Conservation (phyloP, 2,888 invertebrate genomes). For the Miltochrista miniata region DNA sequence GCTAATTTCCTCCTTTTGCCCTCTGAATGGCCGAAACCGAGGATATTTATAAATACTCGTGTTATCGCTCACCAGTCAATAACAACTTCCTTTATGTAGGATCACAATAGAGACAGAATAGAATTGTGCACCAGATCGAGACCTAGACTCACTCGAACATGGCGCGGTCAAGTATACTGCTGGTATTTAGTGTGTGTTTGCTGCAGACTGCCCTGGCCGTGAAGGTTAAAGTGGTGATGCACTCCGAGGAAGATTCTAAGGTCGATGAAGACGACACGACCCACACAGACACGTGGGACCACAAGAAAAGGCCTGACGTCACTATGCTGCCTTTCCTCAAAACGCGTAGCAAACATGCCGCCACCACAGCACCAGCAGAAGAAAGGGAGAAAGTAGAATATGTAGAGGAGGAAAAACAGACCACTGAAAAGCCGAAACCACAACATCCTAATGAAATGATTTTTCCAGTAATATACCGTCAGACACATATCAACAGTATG, state of each 20-base stretch:
- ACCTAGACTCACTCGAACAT: constrained; percentile 39
- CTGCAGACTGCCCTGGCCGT: constrained; percentile 53
- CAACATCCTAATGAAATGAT: constrained; percentile 73
- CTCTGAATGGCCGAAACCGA: constrained; percentile 27
- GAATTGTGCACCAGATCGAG: constrained; percentile 11
- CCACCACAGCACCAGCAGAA: constrained; percentile 4
- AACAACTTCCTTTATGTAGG: constrained; percentile 45
- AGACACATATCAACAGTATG: constrained; percentile 74
- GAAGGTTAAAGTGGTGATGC: constrained; percentile 74
- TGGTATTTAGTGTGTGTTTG: constrained; percentile 39
- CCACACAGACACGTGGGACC: constrained; percentile 51
- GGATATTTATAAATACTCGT: constrained; percentile 61
- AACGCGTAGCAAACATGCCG: constrained; percentile 36
- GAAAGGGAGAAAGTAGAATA: constrained; percentile 51
- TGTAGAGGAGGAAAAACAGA: constrained; percentile 52
- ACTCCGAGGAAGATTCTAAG: constrained; percentile 69
- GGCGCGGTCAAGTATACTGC: constrained; percentile 41
- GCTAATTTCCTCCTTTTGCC: constrained; percentile 29
- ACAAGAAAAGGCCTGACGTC: constrained; percentile 42
- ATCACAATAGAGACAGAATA: constrained; percentile 24
- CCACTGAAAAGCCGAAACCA: constrained; percentile 54
- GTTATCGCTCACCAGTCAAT: constrained; percentile 50
- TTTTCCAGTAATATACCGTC: constrained; percentile 71
- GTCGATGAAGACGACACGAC: constrained; percentile 57
- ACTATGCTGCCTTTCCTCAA: constrained; percentile 62